phyloP scores from a whole-genome alignment of 2,888 invertebrate species.

The Lithosia quadra region DNA sequence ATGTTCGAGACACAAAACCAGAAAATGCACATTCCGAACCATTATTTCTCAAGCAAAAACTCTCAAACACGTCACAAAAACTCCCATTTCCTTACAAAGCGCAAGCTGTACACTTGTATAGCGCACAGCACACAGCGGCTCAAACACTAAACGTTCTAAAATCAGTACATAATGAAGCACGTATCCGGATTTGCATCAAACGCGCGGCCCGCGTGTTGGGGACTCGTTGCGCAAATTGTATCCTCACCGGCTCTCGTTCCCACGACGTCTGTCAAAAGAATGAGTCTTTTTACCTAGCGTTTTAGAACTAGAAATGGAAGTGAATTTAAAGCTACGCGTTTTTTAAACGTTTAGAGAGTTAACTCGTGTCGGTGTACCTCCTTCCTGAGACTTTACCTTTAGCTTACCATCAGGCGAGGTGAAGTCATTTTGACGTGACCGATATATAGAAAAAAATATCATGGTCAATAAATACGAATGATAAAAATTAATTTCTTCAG shows the following conservation, averaged over 20 bases:
- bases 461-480: too few relatives aligned
- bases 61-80: conserved; percentile 16
- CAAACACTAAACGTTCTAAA: conserved; percentile 73
- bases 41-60: not conserved
- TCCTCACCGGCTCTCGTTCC: conserved; percentile 60
- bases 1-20: too few relatives aligned
- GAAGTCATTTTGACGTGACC: too few relatives aligned
- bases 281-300: conserved; percentile 67
- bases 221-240: conserved; percentile 73
- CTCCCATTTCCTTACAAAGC: conserved; percentile 45
- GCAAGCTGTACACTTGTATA: conserved; percentile 26
- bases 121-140: conserved; percentile 22
- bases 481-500: too few relatives aligned
- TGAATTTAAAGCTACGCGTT: not conserved
- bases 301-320: conserved; percentile 4
- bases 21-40: too few relatives aligned
- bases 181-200: conserved; percentile 74
- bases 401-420: too few relatives aligned
- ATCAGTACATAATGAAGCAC: conserved; percentile 80
- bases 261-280: conserved; percentile 76
- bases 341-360: too few relatives aligned
- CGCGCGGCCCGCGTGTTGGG: conserved; percentile 63
- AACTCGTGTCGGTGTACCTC: too few relatives aligned
- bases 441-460: too few relatives aligned
- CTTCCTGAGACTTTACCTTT: too few relatives aligned